These are phyloP conservation scores for Oreonectes daqikongensis DNA, from an alignment of 2,797 vertebrate species.

Conservation along the genomic window DNA sequence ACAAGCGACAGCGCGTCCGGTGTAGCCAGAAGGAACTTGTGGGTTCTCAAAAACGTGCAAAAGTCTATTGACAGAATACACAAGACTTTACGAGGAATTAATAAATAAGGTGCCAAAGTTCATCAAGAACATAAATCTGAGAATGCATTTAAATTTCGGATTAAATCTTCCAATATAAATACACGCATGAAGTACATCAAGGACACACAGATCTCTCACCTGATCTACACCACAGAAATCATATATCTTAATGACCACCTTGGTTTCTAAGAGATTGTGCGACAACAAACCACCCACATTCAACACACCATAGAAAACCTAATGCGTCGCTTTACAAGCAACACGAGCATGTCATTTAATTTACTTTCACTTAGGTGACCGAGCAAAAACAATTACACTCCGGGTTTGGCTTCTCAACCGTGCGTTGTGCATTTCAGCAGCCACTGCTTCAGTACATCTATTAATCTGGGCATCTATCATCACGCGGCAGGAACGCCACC, in stretches of 20 bases:
- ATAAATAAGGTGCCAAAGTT: too few relatives aligned
- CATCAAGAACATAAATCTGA: too few relatives aligned
- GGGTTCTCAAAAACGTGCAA: background rate
- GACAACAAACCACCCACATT: constrained; percentile 4
- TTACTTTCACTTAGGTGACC: constrained; percentile 23
- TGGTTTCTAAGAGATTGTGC: constrained; percentile 25
- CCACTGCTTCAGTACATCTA: background rate
- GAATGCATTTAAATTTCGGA: too few relatives aligned
- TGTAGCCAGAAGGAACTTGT: background rate
- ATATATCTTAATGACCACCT: constrained; percentile 11
- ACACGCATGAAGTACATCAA: background rate
- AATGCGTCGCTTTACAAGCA: background rate
- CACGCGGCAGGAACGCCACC: background rate
- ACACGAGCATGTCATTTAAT: constrained; percentile 27
- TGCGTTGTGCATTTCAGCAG: constrained; percentile 10
- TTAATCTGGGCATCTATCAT: background rate
- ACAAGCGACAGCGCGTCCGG: background rate
- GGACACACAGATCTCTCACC: background rate
- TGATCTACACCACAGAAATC: background rate
- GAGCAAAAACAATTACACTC: constrained; percentile 28
- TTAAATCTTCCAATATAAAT: too few relatives aligned
- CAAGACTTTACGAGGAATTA: background rate
- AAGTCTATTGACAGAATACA: background rate
- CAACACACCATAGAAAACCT: background rate
- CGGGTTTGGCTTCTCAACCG: background rate